Evolutionary conservation across 2,113 vertebrate genomes (phyloP).

Genomic region (Dipodomys ordii): DNA sequence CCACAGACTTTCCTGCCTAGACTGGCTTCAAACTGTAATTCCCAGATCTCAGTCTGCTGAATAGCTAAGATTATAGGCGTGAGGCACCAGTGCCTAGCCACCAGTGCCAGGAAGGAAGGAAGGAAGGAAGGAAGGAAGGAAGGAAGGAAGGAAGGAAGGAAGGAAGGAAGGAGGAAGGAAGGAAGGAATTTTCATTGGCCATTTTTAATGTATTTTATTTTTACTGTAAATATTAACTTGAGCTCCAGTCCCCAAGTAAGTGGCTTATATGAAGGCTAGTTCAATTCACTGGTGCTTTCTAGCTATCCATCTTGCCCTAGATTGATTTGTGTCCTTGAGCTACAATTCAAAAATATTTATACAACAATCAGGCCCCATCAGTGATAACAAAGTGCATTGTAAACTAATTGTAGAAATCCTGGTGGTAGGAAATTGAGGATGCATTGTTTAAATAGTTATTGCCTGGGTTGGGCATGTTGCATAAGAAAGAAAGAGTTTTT

Average conservation of each 20-base stretch:
- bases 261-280: neutral
- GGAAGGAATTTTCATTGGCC: neutral
- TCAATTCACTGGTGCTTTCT: neutral
- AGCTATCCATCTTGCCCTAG: neutral
- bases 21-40: too few relatives aligned
- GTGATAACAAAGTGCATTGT: neutral
- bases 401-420: neutral
- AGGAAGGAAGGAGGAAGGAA: neutral
- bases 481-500: neutral
- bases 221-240: slow-evolving; percentile 17
- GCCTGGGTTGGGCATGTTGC: slow-evolving; percentile 41
- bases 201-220: slow-evolving; percentile 7
- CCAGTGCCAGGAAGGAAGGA: too few relatives aligned
- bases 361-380: neutral
- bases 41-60: too few relatives aligned
- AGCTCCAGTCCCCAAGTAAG: neutral
- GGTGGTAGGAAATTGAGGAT: slow-evolving; percentile 14
- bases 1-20: too few relatives aligned
- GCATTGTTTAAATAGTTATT: slow-evolving; percentile 73
- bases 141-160: neutral
- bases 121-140: neutral
- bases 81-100: too few relatives aligned
- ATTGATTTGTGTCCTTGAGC: neutral
- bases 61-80: too few relatives aligned
- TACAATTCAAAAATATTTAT: neutral